Conservation (phyloP, 2,797 vertebrate genomes). For the Anguilla megastoma region DNA sequence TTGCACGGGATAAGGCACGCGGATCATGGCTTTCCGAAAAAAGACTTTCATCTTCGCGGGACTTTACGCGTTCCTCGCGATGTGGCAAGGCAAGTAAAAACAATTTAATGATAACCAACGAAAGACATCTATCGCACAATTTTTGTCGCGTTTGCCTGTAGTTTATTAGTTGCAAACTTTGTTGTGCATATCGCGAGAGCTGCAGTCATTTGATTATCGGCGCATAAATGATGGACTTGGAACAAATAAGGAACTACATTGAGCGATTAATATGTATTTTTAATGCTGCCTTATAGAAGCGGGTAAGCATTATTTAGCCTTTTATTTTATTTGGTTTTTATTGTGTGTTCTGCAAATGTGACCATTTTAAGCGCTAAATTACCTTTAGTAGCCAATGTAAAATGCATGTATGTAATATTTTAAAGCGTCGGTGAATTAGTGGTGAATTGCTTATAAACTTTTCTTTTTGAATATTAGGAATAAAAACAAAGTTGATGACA, state of each 20-base stretch:
- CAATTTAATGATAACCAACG: not conserved
- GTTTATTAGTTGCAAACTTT: not conserved
- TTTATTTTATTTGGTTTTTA: not conserved
- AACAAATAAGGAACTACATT: not conserved
- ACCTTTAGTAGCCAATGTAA: not conserved
- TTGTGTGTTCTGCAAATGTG: not conserved
- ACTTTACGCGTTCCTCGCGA: constrained; percentile 11
- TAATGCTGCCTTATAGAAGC: not conserved
- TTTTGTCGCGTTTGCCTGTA: not conserved
- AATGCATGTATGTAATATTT: not conserved
- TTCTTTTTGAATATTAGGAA: not conserved
- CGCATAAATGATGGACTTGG: not conserved
- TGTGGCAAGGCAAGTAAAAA: constrained; percentile 14
- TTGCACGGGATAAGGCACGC: constrained; percentile 6
- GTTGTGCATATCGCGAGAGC: not conserved
- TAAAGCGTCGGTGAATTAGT: not conserved
- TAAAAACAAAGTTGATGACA: not conserved
- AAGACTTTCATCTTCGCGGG: constrained; percentile 1
- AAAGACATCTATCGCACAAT: not conserved
- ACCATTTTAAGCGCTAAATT: not conserved
- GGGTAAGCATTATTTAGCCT: not conserved
- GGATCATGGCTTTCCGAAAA: constrained; percentile 18
- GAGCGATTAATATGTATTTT: not conserved
- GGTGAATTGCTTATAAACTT: not conserved
- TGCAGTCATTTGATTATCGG: not conserved